phyloP scores from a whole-genome alignment of 2,888 invertebrate species.

The Dicyrtoma fusca region DNA sequence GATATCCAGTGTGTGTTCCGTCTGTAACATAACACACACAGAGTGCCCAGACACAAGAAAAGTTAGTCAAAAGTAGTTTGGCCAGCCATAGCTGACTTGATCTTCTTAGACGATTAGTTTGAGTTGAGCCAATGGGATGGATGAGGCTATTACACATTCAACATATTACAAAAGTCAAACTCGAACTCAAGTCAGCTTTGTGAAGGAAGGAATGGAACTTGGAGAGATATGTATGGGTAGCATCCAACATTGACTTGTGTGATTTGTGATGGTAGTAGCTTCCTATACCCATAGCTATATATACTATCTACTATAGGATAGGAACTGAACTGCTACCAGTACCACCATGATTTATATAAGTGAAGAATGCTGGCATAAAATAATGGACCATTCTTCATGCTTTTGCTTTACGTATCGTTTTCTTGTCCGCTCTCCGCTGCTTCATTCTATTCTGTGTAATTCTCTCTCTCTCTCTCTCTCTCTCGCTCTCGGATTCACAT shows the following conservation, averaged over 20 bases:
- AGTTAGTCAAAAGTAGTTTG: neutral
- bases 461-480: neutral
- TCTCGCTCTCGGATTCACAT: constrained; percentile 7
- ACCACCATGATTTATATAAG: constrained; percentile 25
- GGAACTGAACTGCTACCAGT: constrained; percentile 10
- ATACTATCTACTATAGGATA: constrained; percentile 18
- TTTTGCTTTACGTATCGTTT: constrained; percentile 19
- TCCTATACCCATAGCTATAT: too few relatives aligned
- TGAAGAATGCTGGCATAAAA: constrained; percentile 26
- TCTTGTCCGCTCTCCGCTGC: constrained; percentile 16
- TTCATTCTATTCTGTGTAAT: neutral
- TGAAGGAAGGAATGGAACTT: too few relatives aligned
- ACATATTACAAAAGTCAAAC: too few relatives aligned
- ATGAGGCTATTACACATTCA: constrained; percentile 6
- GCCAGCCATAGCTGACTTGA: constrained; percentile 23
- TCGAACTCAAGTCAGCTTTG: too few relatives aligned
- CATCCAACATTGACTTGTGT: too few relatives aligned
- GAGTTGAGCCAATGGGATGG: constrained; percentile 25
- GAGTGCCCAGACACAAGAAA: neutral
- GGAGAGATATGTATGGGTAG: too few relatives aligned
- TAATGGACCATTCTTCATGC: constrained; percentile 26
- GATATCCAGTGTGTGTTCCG: neutral
- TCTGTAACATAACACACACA: neutral
- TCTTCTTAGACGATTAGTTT: constrained; percentile 23
- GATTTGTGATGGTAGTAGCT: too few relatives aligned